Evolutionary conservation across 2,113 vertebrate species (phyloP), one percentile per base, ranked within the genome.

Genomic region (Tragelaphus imberbis): DNA sequence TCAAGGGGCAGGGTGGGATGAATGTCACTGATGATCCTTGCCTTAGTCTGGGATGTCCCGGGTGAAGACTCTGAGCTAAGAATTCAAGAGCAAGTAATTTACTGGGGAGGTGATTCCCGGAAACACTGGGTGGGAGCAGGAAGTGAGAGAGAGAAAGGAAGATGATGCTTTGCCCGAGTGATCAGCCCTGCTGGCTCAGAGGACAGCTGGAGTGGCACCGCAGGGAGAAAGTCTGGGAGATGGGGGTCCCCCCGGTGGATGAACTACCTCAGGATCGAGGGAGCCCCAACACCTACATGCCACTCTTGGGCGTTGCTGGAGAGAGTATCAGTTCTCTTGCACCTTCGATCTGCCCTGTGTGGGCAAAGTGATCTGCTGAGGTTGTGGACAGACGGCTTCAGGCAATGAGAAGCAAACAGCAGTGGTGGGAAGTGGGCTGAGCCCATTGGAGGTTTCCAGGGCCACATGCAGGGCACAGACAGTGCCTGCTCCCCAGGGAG

Each of bases 91-190:
- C 51, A 79, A 40, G 77, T 58, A 1, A 36, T 63, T 91, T 84
- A 21, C 44, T 33, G 33, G 88, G 88, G 85, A 49, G 40, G 77
- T 7, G 36, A 90, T 63, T 75, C 80, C n/a, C 30, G 82, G 86
- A 65, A 51, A 59, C 8, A 5, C 30, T 30, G 14, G 47, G 3
- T 2, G 14, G 44, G 30, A 77, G 58, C 47, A 28, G 88, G 87
- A 84, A 17, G 75, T 1, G 49, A 36, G 21, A 44, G 6, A 16
- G 23, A 86, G 75, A 47, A 71, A 28, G 49, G 13, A 56, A 81
- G 84, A 6, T 4, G 15, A 28, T 27, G 4, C 3, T 13, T 17
- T 13, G 16, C 56, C 17, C 0, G 0, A n/a, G n/a, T 79, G 27
- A 27, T 14, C 7, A 11, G 47, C 82, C 17, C 58, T 21, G 28